Evolutionary conservation across 2,113 vertebrate species (phyloP), one percentile per base, ranked within the genome.

Genomic region (Pycnonotus jocosus): DNA sequence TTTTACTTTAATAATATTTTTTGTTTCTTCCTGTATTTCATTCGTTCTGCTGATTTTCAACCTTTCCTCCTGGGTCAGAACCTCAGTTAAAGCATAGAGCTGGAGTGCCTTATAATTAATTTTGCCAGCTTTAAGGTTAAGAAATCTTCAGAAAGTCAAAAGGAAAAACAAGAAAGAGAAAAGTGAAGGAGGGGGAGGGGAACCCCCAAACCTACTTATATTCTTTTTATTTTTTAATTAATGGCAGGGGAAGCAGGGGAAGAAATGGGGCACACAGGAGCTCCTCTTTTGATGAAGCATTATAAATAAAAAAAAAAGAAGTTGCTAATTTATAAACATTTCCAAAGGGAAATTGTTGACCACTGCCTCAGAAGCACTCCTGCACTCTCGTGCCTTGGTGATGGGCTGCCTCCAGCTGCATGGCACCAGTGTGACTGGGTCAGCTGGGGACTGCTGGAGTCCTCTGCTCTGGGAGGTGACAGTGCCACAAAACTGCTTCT

Each of bases 201-300:
- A 7, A 2, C 0, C 1, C 4, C 11, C 20, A 47, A 76, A 48
- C 7, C 9, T 38, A 22, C 6, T 24, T 2, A 0, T 35, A 57
- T 60, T 61, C 15, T 21, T 72, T 93, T 69, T n/a, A 45, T 82
- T 76, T 79, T 3, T 3, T 23, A 54, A 73, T 82, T 85, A 65
- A 77, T 50, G 27, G 28, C 23, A 69, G 22, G 80, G 85, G n/a
- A n/a, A n/a, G n/a, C n/a, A 60, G 3, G 6, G 18, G 66, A 88
- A 89, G 22, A 40, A 77, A 92, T 6, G 15, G 6, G 9, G 12
- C 17, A 70, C 12, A 37, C 0, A 2, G 12, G 3, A 81, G 20
- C 22, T 77, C 27, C 45, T 33, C 16, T 47, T 81, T n/a, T 28
- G 27, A 51, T n/a, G 27, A 73, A 74, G 68, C 87, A 78, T 4